Conservation (phyloP, 2,888 invertebrate genomes). For the Drosophila melanosoma region DNA sequence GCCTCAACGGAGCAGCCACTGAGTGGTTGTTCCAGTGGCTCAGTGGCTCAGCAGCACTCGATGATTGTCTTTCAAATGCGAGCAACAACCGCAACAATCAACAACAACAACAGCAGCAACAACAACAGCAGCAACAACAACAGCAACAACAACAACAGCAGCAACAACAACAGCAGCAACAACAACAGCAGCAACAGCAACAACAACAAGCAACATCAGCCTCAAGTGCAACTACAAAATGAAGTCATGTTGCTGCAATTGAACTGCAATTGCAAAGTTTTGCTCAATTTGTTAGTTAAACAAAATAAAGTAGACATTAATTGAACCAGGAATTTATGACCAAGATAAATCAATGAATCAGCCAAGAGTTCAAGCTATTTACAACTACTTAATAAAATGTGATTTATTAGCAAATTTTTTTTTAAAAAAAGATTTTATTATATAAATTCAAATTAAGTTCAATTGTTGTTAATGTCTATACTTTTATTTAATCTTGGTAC, state of each 20-base stretch:
- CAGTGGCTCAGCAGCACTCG: constrained; percentile 28
- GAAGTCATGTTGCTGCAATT: constrained; percentile 73
- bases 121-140: constrained; percentile 37
- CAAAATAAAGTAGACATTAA: constrained; percentile 72
- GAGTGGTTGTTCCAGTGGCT: constrained; percentile 24
- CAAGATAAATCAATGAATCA: constrained; percentile 49
- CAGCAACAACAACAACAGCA: constrained; percentile 47
- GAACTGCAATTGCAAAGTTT: constrained; percentile 67
- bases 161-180: constrained; percentile 33
- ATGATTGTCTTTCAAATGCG: constrained; percentile 77
- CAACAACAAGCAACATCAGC: constrained; percentile 39
- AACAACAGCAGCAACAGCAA: constrained; percentile 31
- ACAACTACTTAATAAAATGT: background rate
- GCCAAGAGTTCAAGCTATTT: background rate
- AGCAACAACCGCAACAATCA: constrained; percentile 55
- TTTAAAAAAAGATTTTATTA: background rate
- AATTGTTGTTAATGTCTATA: background rate
- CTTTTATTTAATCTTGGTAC: background rate
- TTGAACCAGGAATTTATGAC: constrained; percentile 67
- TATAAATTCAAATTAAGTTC: background rate
- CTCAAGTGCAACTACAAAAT: constrained; percentile 48
- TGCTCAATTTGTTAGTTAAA: constrained; percentile 72
- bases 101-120: constrained; percentile 26
- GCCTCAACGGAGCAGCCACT: constrained; percentile 24
- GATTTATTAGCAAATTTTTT: background rate